Evolutionary conservation across 2,113 vertebrate genomes (phyloP).

Genomic region (Lipophrys pholis): DNA sequence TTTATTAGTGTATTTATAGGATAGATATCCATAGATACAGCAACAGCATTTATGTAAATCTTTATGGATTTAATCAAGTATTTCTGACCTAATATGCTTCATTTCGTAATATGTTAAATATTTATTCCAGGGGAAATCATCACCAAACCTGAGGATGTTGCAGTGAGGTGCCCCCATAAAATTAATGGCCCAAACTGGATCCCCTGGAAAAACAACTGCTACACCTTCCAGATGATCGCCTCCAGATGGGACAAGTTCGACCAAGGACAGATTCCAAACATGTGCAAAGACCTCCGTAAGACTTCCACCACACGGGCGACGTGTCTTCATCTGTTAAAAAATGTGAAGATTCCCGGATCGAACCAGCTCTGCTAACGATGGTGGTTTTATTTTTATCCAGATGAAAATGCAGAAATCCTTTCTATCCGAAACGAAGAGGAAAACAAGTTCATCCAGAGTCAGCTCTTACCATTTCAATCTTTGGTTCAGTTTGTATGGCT

Average conservation of each 20-base stretch:
- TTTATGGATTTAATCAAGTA: too few species aligned
- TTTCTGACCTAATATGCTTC: too few species aligned
- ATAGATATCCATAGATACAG: too few species aligned
- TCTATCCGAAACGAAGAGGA: conserved; percentile 89
- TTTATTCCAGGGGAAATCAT: conserved; percentile 80
- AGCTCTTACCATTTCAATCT: conserved; percentile 85
- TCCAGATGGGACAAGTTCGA: conserved; percentile 81
- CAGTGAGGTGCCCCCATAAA: conserved; percentile 89
- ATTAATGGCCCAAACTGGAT: conserved; percentile 91
- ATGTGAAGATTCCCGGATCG: too few species aligned
- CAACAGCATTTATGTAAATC: too few species aligned
- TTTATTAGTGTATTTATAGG: too few species aligned
- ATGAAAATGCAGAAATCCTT: conserved; percentile 81
- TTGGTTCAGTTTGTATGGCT: conserved; percentile 90
- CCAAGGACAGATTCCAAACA: conserved; percentile 70
- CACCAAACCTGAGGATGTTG: conserved; percentile 69
- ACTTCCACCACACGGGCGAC: neutral
- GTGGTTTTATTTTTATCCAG: conserved; percentile 57
- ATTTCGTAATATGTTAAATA: too few species aligned
- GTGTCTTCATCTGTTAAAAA: neutral
- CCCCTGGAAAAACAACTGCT: conserved; percentile 92
- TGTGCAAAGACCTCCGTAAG: conserved; percentile 89
- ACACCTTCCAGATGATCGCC: conserved; percentile 87
- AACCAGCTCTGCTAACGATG: neutral
- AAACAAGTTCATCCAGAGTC: conserved; percentile 88